These are phyloP conservation scores for Bothrops jararaca DNA, from an alignment of 2,113 vertebrate genomes.

Conservation along the genomic window DNA sequence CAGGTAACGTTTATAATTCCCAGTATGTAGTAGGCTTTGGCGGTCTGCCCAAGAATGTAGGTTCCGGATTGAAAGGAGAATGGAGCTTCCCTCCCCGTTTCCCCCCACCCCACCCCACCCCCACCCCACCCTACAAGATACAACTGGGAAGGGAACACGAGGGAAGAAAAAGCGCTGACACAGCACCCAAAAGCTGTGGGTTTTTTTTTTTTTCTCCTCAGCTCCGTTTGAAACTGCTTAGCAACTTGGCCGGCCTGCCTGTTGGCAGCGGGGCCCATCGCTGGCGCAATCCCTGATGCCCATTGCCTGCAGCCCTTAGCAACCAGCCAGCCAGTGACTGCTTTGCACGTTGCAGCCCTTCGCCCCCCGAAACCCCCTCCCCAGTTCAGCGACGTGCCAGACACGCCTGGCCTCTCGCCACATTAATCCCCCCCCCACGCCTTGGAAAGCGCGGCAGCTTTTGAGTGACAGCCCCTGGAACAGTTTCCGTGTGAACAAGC, in stretches of 20 bases:
- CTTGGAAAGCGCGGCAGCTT: slow-evolving; percentile 7
- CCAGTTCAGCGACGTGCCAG: background rate
- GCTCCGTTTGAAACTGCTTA: slow-evolving; percentile 18
- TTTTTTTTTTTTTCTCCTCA: background rate
- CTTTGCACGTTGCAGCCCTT: background rate
- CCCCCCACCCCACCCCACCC: background rate
- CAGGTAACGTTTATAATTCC: slow-evolving; percentile 21
- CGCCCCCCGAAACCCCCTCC: background rate
- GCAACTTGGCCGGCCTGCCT: slow-evolving; percentile 6
- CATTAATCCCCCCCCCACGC: background rate
- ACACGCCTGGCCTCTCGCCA: slow-evolving; percentile 5
- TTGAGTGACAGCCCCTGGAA: slow-evolving; percentile 4
- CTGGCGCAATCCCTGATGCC: background rate
- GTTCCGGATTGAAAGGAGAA: background rate
- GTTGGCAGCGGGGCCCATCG: background rate
- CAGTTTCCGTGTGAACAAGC: slow-evolving; percentile 25
- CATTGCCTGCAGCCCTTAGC: slow-evolving; percentile 12
- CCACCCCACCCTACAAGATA: background rate
- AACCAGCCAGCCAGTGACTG: slow-evolving; percentile 4
- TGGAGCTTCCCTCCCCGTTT: background rate
- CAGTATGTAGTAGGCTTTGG: background rate
- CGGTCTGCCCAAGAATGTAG: slow-evolving; percentile 9
- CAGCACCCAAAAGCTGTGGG: background rate
- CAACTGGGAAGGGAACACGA: background rate
- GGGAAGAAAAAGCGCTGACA: background rate